phyloP scores from a whole-genome alignment of 2,888 invertebrate species.

The Nephrotoma flavescens region DNA sequence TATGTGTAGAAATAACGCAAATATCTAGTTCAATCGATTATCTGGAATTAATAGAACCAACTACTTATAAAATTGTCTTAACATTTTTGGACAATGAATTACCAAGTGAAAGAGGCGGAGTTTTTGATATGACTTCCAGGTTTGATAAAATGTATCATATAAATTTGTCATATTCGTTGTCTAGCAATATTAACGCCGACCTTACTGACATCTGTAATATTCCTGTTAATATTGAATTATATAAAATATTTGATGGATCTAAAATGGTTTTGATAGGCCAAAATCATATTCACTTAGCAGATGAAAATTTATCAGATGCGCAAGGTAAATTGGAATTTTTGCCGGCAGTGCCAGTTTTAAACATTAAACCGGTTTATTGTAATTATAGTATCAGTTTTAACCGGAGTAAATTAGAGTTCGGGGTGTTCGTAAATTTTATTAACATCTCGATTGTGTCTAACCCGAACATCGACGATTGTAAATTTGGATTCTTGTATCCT shows the following conservation, averaged over 20 bases:
- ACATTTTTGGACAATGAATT: not conserved
- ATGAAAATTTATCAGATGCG: not conserved
- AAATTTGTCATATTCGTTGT: not conserved
- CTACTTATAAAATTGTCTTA: not conserved
- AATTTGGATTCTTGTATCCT: not conserved
- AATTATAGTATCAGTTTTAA: not conserved
- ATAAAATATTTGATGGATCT: not conserved
- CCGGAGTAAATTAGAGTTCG: not conserved
- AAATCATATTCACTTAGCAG: not conserved
- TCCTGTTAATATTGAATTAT: not conserved
- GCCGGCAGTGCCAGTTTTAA: not conserved
- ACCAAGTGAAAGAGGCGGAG: not conserved
- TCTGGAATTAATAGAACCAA: not conserved
- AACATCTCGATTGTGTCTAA: not conserved
- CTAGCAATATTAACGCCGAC: not conserved
- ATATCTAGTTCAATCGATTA: not conserved
- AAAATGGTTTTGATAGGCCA: not conserved
- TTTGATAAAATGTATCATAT: not conserved
- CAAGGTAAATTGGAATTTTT: not conserved
- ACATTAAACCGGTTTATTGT: not conserved
- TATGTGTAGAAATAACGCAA: not conserved
- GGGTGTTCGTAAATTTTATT: not conserved
- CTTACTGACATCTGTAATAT: not conserved
- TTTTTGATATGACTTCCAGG: not conserved
- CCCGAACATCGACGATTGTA: not conserved